phyloP scores from a whole-genome alignment of 1,140 invertebrate species.

The Metaphire vulgaris region DNA sequence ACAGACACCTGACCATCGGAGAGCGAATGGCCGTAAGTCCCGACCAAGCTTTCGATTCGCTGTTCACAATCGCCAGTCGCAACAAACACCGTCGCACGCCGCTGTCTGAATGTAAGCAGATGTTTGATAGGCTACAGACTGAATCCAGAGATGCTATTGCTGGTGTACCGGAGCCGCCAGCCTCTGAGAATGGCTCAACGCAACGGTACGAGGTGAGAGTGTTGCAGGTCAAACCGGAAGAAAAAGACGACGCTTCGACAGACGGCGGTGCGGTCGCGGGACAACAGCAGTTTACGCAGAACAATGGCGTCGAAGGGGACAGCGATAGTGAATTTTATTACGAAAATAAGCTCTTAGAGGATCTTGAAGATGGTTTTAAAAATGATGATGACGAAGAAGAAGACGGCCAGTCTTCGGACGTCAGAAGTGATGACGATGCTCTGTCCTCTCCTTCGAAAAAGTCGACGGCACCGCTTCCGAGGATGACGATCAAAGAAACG shows the following conservation, averaged over 20 bases:
- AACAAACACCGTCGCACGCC: neutral
- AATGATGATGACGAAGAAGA: neutral
- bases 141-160: neutral
- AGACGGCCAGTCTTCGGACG: too few species aligned
- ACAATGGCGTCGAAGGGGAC: neutral
- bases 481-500: neutral
- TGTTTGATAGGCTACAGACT: neutral
- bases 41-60: neutral
- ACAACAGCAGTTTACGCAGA: neutral
- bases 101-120: neutral
- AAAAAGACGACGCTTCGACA: too few species aligned
- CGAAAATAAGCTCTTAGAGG: conserved; percentile 9
- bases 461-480: neutral
- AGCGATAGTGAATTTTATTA: conserved; percentile 5
- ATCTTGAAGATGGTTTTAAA: conserved; percentile 5
- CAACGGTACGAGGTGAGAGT: neutral
- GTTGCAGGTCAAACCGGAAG: too few species aligned
- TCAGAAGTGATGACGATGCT: neutral
- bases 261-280: too few species aligned
- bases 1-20: neutral
- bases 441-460: neutral
- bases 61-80: neutral
- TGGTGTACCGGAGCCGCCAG: neutral
- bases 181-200: neutral
- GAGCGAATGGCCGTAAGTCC: neutral